Evolutionary conservation across 1,140 invertebrate species (phyloP).

Genomic region (Eriosoma lanigerum): DNA sequence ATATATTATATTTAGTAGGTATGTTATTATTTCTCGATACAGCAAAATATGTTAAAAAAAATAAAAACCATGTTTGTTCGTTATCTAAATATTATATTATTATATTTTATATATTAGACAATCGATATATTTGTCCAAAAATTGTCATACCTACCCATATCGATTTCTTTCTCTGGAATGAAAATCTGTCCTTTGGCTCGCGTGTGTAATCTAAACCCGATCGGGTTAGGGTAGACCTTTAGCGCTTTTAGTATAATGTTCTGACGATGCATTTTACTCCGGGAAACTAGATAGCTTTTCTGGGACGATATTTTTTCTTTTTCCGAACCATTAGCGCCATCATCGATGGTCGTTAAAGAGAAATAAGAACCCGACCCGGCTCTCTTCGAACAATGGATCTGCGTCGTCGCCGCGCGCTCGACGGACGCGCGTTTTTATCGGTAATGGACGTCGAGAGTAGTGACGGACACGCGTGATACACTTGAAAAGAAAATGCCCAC

Average conservation of each 20-base stretch:
- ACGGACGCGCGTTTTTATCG: neutral
- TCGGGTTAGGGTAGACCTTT: neutral
- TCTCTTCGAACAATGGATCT: conserved; percentile 3
- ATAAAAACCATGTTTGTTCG: too few species aligned
- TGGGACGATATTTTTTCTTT: neutral
- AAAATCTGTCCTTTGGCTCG: neutral
- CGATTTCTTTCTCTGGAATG: too few species aligned
- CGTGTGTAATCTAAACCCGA: conserved; percentile 44
- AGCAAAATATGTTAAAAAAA: too few species aligned
- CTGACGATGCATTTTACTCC: neutral
- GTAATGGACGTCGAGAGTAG: conserved; percentile 33
- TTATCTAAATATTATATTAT: too few species aligned
- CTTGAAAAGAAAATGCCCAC: conserved; percentile 31
- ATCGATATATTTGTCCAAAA: too few species aligned
- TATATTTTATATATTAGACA: too few species aligned
- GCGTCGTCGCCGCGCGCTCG: neutral
- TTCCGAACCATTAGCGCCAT: conserved; percentile 40
- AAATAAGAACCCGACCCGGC: neutral
- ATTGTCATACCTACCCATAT: too few species aligned
- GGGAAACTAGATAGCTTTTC: conserved; percentile 40
- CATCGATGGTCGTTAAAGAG: conserved; percentile 16
- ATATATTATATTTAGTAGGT: too few species aligned
- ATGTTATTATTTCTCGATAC: too few species aligned
- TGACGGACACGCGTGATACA: neutral
- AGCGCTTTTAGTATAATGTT: conserved; percentile 48